Conservation (phyloP, 92 coral and sea anemone species). For the Heteractis magnifica region DNA sequence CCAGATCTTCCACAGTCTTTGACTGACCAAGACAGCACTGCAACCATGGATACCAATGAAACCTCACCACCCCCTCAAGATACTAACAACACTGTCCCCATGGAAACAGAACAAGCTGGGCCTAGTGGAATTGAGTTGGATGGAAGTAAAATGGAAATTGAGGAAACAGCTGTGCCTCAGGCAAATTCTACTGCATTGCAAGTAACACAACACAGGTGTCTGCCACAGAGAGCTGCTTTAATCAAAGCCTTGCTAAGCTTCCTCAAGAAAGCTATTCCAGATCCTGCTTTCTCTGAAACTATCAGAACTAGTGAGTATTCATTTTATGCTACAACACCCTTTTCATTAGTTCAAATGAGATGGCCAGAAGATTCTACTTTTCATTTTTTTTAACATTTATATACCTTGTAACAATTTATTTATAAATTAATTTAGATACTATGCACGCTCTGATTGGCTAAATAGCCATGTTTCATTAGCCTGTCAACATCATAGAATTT, state of each 20-base stretch:
- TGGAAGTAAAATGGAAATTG: slow-evolving; percentile 57
- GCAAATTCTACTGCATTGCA: slow-evolving; percentile 38
- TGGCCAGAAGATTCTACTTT: background rate
- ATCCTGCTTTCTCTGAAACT: slow-evolving; percentile 94
- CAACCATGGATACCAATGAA: slow-evolving; percentile 87
- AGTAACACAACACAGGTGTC: slow-evolving; percentile 78
- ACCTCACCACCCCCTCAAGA: slow-evolving; percentile 51
- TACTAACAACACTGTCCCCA: slow-evolving; percentile 58
- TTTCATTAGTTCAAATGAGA: background rate
- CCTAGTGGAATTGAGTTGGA: slow-evolving; percentile 60
- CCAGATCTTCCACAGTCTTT: slow-evolving; percentile 71
- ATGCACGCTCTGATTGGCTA: no score
- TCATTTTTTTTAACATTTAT: no score
- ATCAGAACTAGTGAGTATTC: slow-evolving; percentile 79
- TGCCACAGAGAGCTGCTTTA: slow-evolving; percentile 96
- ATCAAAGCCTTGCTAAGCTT: slow-evolving; percentile 91
- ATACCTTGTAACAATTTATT: no score
- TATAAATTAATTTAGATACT: no score
- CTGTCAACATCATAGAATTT: no score
- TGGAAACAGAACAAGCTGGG: slow-evolving; percentile 75
- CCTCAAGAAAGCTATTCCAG: slow-evolving; percentile 90
- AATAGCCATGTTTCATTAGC: no score
- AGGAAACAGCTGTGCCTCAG: slow-evolving; percentile 31
- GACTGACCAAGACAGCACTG: slow-evolving; percentile 60
- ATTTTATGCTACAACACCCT: background rate